Evolutionary conservation across 1,140 invertebrate genomes (phyloP).

Genomic region (Cydia pomonella): DNA sequence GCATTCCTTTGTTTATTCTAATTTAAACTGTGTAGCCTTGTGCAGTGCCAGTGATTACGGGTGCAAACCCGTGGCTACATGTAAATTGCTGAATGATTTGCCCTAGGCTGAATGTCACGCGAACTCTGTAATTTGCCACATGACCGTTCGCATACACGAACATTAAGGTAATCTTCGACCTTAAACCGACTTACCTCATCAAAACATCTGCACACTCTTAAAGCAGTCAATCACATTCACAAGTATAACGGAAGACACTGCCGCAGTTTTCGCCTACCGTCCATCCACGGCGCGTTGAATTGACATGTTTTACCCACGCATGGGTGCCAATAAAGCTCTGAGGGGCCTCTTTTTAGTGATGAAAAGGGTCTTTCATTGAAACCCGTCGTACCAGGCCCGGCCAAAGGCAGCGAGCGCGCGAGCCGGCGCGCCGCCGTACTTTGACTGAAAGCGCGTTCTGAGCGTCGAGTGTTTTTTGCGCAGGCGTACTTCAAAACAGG

Average conservation of each 20-base stretch:
- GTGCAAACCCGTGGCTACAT: slow-evolving; percentile 27
- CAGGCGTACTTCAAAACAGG: slow-evolving; percentile 66
- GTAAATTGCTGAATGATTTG: slow-evolving; percentile 48
- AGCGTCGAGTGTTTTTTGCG: slow-evolving; percentile 57
- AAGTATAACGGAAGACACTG: slow-evolving; percentile 67
- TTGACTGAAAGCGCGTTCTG: slow-evolving; percentile 65
- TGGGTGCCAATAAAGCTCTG: slow-evolving; percentile 44
- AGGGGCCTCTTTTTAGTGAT: slow-evolving; percentile 69
- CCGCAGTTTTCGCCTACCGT: slow-evolving; percentile 44
- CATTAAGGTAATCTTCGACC: slow-evolving; percentile 65
- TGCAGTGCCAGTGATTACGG: slow-evolving; percentile 28
- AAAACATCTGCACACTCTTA: slow-evolving; percentile 67
- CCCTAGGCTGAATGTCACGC: slow-evolving; percentile 49
- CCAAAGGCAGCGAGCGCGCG: slow-evolving; percentile 71
- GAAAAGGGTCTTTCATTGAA: slow-evolving; percentile 44
- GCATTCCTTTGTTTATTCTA: slow-evolving; percentile 34
- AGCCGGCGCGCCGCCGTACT: slow-evolving; percentile 76
- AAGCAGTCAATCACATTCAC: slow-evolving; percentile 57
- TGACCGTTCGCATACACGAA: slow-evolving; percentile 45
- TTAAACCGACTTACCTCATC: slow-evolving; percentile 71
- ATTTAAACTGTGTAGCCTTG: slow-evolving; percentile 21
- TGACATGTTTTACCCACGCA: slow-evolving; percentile 63
- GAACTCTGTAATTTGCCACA: slow-evolving; percentile 54
- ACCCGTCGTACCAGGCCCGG: slow-evolving; percentile 40
- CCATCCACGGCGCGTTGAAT: slow-evolving; percentile 53